Base-by-base conservation (phyloP, 2,888 invertebrate species). In the Epinotia bilunana region DNA sequence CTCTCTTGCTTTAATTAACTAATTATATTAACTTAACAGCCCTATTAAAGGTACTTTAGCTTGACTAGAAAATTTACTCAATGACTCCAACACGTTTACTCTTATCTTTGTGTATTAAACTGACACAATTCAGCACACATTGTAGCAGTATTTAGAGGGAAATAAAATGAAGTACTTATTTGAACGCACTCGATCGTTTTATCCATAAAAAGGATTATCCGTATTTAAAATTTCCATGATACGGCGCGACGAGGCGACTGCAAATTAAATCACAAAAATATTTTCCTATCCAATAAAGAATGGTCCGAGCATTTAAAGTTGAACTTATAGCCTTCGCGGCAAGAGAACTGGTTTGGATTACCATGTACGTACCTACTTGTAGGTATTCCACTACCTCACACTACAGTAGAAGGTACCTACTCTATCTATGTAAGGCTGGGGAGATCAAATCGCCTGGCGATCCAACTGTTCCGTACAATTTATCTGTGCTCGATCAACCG, bases 241-340 rank as follows among this genome's bases (percentile, higher is more conserved):
- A 88, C 82, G 82, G 78, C 79, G 74, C 82, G 83, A 78, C 79
- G 74, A 82, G 79, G 76, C 80, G 84, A 83, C 85, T 83, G 90
- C 87, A 86, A 89, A 91, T 91, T 88, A 92, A 91, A 92, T 86
- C 86, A 90, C 90, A 83, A 88, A 91, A 88, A 85, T 92, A 90
- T 91, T 91, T 88, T 87, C 88, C 87, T 79, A 85, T 89, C 85
- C 83, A 83, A 84, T 87, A 84, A 84, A 85, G 83, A 86, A 87
- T 83, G 82, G 85, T 81, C 58, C 58, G 58, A 71, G 62, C 74
- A 72, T 74, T 77, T 67, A 74, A 79, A 63, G 74, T 77, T 77
- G 73, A 77, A 70, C 70, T 79, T 78, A 78, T 73, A 72, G 72
- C 71, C 62, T 55, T 33, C 84, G 83, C 81, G 83, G 85, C 83